A percentile compares a stretch with the other conserved stretches of the same genome.
Conservation (phyloP, 2,888 invertebrate genomes). For the Beris chalybata region DNA sequence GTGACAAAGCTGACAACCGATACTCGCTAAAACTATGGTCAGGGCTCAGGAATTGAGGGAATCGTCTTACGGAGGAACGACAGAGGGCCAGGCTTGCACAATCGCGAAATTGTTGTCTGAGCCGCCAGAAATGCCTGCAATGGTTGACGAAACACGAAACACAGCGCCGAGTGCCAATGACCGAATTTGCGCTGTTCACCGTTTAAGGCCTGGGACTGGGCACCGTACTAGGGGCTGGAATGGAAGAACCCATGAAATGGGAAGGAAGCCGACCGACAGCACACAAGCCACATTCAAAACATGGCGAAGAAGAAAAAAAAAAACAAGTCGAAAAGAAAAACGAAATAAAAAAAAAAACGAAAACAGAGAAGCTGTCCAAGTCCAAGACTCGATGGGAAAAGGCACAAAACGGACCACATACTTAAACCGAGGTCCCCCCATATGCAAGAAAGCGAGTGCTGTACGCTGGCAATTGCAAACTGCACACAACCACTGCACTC, state of each 20-base stretch:
- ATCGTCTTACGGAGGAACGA: slow-evolving; percentile 10
- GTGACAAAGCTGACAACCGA: slow-evolving; percentile 24
- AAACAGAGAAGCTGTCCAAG: slow-evolving; percentile 23
- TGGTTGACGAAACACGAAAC: slow-evolving; percentile 39
- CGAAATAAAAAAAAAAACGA: not conserved
- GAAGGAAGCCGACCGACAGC: slow-evolving; percentile 26
- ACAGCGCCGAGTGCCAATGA: slow-evolving; percentile 37
- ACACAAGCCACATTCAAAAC: not conserved
- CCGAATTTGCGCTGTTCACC: slow-evolving; percentile 37
- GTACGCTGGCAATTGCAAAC: not conserved
- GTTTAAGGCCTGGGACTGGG: slow-evolving; percentile 11
- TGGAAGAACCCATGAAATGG: slow-evolving; percentile 20
- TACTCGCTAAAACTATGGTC: slow-evolving; percentile 1
- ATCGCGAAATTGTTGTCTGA: slow-evolving; percentile 40
- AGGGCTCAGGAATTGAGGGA: no score
- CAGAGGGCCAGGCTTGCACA: slow-evolving; percentile 30
- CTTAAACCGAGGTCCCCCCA: slow-evolving; percentile 1
- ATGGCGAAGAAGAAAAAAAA: not conserved
- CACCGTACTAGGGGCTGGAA: slow-evolving; percentile 1
- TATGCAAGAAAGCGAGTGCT: not conserved
- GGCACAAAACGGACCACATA: not conserved
- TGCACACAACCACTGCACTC: slow-evolving; percentile 34
- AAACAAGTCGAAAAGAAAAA: slow-evolving; percentile 7
- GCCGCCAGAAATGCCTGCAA: slow-evolving; percentile 36
- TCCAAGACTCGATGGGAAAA: slow-evolving; percentile 15